A percentile compares a stretch with the other conserved stretches of the same genome.
Evolutionary conservation across 2,113 vertebrate species (phyloP).

Genomic region (Phylloscopus trochilus): DNA sequence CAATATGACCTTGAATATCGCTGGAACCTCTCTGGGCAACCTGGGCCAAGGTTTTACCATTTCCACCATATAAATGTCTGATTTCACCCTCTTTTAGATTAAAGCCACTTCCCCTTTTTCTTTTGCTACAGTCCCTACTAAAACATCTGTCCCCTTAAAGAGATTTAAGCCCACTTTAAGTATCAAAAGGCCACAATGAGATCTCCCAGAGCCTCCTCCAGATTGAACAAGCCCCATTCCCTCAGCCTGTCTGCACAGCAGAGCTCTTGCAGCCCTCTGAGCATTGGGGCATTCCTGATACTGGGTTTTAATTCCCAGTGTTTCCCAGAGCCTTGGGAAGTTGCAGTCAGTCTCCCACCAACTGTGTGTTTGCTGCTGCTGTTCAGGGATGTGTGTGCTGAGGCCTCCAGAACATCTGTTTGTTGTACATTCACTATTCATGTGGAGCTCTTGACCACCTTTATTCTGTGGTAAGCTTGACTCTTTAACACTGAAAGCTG

Average conservation of each 20-base stretch:
- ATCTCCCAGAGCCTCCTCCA: background rate
- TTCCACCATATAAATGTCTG: background rate
- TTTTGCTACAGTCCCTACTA: background rate
- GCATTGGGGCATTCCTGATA: background rate
- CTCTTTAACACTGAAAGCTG: background rate
- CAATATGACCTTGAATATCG: background rate
- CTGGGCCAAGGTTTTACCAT: background rate
- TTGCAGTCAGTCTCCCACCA: background rate
- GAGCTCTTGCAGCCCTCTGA: background rate
- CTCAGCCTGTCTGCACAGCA: background rate
- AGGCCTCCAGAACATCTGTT: background rate
- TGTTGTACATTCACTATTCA: fast-evolving
- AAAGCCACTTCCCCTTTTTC: background rate
- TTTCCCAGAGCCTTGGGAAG: background rate
- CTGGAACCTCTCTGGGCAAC: background rate
- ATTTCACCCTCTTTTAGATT: background rate
- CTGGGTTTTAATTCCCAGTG: background rate
- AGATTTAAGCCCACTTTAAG: background rate
- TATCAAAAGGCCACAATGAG: fast-evolving
- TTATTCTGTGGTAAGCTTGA: background rate
- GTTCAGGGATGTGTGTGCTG: background rate
- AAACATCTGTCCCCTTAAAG: background rate
- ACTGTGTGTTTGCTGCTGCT: background rate
- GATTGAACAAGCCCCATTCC: background rate
- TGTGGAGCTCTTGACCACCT: background rate